phyloP scores from a whole-genome alignment of 2,797 vertebrate species.

The Coccyzus lansbergi region DNA sequence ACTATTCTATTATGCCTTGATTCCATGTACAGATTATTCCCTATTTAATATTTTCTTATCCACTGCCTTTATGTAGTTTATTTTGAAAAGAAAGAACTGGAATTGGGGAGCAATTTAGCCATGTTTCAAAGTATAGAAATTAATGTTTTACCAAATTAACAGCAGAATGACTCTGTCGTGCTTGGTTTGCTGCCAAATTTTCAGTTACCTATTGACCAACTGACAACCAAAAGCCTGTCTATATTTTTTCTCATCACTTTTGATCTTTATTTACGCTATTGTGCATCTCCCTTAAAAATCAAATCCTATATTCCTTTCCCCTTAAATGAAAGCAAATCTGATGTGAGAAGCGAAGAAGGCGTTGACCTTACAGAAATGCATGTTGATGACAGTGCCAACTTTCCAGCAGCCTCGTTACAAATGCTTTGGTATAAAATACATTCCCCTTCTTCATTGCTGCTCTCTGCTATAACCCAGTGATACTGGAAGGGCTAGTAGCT shows the following conservation, averaged over 20 bases:
- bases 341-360: not conserved
- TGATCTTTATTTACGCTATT: not conserved
- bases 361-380: not conserved
- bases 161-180: not conserved
- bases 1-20: no score
- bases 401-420: not conserved
- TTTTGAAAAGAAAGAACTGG: not conserved
- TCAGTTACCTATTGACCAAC: not conserved
- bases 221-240: not conserved
- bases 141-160: not conserved
- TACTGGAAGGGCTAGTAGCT: not conserved
- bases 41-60: not conserved
- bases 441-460: not conserved
- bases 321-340: not conserved
- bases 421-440: not conserved
- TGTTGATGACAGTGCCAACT: not conserved
- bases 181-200: not conserved
- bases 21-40: not conserved
- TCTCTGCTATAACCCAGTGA: not conserved
- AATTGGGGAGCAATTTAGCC: not conserved
- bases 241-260: not conserved
- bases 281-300: not conserved
- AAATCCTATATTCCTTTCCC: not conserved
- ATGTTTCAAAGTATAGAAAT: not conserved
- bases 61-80: not conserved